These are phyloP conservation scores for Rhinichthys osculus DNA, from an alignment of 2,797 vertebrate genomes.

Conservation along the genomic window DNA sequence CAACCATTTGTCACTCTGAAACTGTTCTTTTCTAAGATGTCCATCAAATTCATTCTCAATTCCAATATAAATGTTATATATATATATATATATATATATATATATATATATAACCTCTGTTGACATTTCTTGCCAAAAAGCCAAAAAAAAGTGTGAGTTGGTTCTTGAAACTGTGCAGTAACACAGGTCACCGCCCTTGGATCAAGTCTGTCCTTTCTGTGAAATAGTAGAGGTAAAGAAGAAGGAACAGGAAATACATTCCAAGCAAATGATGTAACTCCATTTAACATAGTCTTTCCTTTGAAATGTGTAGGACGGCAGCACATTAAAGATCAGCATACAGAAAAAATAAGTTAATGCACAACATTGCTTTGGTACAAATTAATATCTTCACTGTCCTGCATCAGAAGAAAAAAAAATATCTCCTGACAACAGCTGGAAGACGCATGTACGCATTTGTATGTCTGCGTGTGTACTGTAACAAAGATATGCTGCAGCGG, in stretches of 20 bases:
- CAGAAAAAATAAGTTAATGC: conserved; percentile 47
- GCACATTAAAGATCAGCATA: conserved; percentile 60
- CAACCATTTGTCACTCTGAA: conserved; percentile 57
- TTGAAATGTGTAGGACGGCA: conserved; percentile 57
- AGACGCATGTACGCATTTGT: conserved; percentile 38
- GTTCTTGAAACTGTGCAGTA: conserved; percentile 43
- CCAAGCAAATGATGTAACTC: conserved; percentile 56
- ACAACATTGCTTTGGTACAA: conserved; percentile 63
- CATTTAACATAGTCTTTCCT: conserved; percentile 47
- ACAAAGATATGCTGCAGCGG: conserved; percentile 45
- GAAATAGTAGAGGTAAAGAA: conserved; percentile 51
- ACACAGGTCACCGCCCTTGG: conserved; percentile 38
- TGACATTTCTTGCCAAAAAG: conserved; percentile 48
- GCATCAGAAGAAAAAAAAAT: conserved; percentile 8
- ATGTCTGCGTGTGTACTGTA: conserved; percentile 23
- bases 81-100: conserved; percentile 44
- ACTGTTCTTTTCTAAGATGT: conserved; percentile 38
- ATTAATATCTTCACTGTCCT: conserved; percentile 57
- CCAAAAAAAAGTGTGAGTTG: conserved; percentile 20
- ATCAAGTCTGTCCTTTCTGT: conserved; percentile 49
- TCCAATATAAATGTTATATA: conserved; percentile 60
- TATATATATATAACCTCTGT: conserved; percentile 47
- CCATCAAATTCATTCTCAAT: conserved; percentile 55
- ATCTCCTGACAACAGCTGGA: conserved; percentile 48
- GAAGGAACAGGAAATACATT: conserved; percentile 49